Evolutionary conservation across 2,888 invertebrate genomes (phyloP).

Genomic region (Cephus runcator): DNA sequence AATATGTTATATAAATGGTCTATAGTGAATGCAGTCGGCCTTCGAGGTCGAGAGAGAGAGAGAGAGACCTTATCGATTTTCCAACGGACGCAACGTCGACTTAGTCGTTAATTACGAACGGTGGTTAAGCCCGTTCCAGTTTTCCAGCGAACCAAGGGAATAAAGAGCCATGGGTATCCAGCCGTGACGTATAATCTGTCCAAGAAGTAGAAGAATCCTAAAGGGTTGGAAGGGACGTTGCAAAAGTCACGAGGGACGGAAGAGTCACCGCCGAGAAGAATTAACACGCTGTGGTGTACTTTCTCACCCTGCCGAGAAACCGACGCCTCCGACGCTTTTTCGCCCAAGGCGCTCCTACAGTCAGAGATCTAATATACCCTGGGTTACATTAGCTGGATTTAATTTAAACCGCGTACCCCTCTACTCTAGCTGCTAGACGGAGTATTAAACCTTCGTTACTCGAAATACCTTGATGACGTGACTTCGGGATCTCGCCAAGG

Average conservation of each 20-base stretch:
- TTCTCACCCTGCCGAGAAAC: not conserved
- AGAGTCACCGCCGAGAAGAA: not conserved
- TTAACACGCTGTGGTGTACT: not conserved
- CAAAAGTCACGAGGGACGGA: not conserved
- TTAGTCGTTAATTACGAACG: not conserved
- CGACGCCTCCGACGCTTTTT: not conserved
- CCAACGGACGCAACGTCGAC: slow-evolving; percentile 8
- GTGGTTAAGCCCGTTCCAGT: not conserved
- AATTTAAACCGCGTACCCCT: slow-evolving; percentile 51
- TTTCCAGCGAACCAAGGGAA: not conserved
- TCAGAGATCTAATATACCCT: slow-evolving; percentile 57
- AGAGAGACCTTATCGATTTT: slow-evolving; percentile 61
- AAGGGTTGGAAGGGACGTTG: not conserved
- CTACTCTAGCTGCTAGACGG: not conserved
- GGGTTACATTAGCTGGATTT: slow-evolving; percentile 60
- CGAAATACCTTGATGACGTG: not conserved
- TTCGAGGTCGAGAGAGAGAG: slow-evolving; percentile 38
- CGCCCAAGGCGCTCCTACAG: slow-evolving; percentile 28
- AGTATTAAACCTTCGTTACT: not conserved
- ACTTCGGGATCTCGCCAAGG: not conserved
- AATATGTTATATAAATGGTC: slow-evolving; percentile 61
- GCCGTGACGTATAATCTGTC: not conserved
- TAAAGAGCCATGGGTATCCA: not conserved
- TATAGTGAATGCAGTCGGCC: slow-evolving; percentile 54
- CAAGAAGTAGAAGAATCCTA: not conserved